Percentiles rank a stretch among this genome's conserved stretches.
phyloP scores from a whole-genome alignment of 2,888 invertebrate genomes.

The Scotopteryx bipunctaria region DNA sequence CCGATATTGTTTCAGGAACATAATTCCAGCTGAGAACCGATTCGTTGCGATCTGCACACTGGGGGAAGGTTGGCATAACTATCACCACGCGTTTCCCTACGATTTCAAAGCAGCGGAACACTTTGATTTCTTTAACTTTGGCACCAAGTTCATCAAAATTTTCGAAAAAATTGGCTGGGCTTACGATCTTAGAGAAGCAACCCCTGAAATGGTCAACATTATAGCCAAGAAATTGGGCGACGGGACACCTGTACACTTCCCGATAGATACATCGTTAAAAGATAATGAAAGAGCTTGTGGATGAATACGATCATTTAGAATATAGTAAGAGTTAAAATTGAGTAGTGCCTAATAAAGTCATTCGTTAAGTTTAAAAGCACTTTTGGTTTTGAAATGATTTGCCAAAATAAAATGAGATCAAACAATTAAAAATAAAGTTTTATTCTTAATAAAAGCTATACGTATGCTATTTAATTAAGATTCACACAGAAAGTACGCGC shows the following conservation, averaged over 20 bases:
- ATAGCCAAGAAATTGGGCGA: constrained; percentile 72
- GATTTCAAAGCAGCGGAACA: constrained; percentile 84
- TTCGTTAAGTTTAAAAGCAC: background rate
- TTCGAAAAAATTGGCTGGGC: constrained; percentile 75
- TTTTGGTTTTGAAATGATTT: background rate
- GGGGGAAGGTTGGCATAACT: constrained; percentile 90
- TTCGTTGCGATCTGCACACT: constrained; percentile 84
- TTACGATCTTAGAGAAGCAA: constrained; percentile 69
- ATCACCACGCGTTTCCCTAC: constrained; percentile 90
- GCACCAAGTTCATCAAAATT: constrained; percentile 62
- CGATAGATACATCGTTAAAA: constrained; percentile 36
- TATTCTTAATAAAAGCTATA: constrained; percentile 12
- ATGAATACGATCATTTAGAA: constrained; percentile 26
- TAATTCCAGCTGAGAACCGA: constrained; percentile 86
- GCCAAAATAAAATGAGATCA: constrained; percentile 2
- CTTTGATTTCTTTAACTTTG: constrained; percentile 72
- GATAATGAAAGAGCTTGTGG: constrained; percentile 39
- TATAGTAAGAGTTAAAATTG: too few relatives aligned
- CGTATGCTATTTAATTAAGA: background rate
- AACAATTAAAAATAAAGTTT: constrained; percentile 11
- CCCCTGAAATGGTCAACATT: constrained; percentile 70
- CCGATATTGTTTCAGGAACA: constrained; percentile 66
- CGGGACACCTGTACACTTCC: constrained; percentile 69
- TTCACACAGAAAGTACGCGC: background rate
- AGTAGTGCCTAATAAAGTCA: background rate